A percentile compares a stretch with the other conserved stretches of the same genome.
phyloP scores from a whole-genome alignment of 2,888 invertebrate genomes.

The Iphiclides podalirius region DNA sequence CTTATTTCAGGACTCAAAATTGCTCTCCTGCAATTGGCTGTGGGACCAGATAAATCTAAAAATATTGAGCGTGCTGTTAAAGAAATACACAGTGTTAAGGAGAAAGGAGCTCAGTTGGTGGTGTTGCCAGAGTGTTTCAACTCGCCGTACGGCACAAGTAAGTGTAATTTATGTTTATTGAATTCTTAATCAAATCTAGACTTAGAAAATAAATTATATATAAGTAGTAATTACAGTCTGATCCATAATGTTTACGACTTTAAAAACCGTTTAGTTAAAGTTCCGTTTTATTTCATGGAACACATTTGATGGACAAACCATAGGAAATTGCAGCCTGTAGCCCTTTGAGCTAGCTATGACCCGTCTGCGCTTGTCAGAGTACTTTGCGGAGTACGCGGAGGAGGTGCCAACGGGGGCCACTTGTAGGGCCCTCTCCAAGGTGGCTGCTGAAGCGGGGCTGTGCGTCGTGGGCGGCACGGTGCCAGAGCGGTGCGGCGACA shows the following conservation, averaged over 20 bases:
- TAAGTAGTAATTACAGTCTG: no score
- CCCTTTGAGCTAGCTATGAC: neutral
- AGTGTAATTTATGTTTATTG: slow-evolving; percentile 35
- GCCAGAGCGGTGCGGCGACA: slow-evolving; percentile 86
- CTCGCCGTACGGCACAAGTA: slow-evolving; percentile 93
- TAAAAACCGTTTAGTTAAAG: no score
- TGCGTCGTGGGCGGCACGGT: slow-evolving; percentile 94
- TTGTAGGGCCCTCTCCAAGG: slow-evolving; percentile 83
- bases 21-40: slow-evolving; percentile 91
- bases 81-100: slow-evolving; percentile 85
- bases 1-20: slow-evolving; percentile 81
- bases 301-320: no score
- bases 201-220: no score
- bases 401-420: slow-evolving; percentile 89
- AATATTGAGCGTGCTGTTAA: slow-evolving; percentile 87
- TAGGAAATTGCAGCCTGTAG: no score
- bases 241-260: no score
- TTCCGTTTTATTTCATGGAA: no score
- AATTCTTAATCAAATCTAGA: no score
- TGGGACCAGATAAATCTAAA: slow-evolving; percentile 85
- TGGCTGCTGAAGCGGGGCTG: slow-evolving; percentile 87
- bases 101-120: slow-evolving; percentile 81
- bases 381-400: slow-evolving; percentile 93
- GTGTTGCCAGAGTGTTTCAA: slow-evolving; percentile 94
- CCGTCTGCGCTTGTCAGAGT: slow-evolving; percentile 59